A percentile compares a stretch with the other conserved stretches of the same genome.
These are phyloP conservation scores for Drosophila eohydei DNA, from an alignment of 2,888 invertebrate genomes.

Conservation along the genomic window DNA sequence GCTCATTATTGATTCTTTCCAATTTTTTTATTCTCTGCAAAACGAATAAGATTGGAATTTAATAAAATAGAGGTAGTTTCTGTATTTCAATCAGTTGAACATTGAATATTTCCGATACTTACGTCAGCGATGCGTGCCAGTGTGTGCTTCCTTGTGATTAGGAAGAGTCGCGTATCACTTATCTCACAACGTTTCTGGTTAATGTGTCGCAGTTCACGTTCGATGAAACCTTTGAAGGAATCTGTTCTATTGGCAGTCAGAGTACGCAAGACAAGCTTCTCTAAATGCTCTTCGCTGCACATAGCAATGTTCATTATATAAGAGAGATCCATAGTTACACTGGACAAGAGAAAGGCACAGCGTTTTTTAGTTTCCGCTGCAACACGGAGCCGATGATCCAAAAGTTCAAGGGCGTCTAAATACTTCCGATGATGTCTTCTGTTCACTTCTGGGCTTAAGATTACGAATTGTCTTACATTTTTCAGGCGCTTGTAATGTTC, in stretches of 20 bases:
- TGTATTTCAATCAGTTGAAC: too few relatives aligned
- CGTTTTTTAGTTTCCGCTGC: conserved; percentile 30
- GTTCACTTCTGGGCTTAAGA: background rate
- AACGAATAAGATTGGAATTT: background rate
- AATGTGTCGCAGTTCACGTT: conserved; percentile 50
- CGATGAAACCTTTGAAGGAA: background rate
- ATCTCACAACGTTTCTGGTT: conserved; percentile 68
- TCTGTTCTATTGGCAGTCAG: conserved; percentile 30
- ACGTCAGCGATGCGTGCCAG: conserved; percentile 64
- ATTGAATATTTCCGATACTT: conserved; percentile 17
- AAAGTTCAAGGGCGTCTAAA: conserved; percentile 14
- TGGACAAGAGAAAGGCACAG: conserved; percentile 23
- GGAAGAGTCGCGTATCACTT: conserved; percentile 60
- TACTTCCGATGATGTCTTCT: conserved; percentile 23
- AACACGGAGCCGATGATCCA: conserved; percentile 56
- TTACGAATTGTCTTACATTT: conserved; percentile 54
- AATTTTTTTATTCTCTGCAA: conserved; percentile 69
- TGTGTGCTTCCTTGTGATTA: conserved; percentile 73
- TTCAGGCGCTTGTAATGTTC: conserved; percentile 75
- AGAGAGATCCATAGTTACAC: conserved; percentile 43
- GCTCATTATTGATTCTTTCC: conserved; percentile 76
- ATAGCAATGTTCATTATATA: conserved; percentile 9
- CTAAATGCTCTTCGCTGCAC: conserved; percentile 37
- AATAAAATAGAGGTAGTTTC: too few relatives aligned
- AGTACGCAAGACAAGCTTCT: conserved; percentile 4